Conservation (phyloP, 2,888 invertebrate genomes). For the Drosophila lacicola region DNA sequence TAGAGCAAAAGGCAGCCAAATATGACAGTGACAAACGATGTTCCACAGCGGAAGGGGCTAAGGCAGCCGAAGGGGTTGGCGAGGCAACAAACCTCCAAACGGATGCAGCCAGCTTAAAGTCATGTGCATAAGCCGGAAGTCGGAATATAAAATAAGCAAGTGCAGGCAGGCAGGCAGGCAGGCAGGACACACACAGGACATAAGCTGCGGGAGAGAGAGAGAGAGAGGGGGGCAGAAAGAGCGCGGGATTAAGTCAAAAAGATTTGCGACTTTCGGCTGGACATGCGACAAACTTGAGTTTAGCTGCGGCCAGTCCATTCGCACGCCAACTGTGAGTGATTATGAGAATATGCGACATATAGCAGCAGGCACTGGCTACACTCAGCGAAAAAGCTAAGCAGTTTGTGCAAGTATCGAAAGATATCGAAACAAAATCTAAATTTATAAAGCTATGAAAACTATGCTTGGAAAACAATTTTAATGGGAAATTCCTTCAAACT, state of each 20-base stretch:
- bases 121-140: constrained; percentile 80
- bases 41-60: neutral
- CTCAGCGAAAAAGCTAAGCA: neutral
- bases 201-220: neutral
- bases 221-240: neutral
- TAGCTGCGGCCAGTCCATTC: constrained; percentile 13
- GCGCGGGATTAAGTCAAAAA: constrained; percentile 30
- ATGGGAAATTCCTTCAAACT: too few relatives aligned
- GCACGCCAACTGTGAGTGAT: constrained; percentile 39
- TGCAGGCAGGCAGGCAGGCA: constrained; percentile 28
- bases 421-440: neutral
- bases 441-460: too few relatives aligned
- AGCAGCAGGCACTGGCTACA: constrained; percentile 13
- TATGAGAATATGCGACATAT: constrained; percentile 46
- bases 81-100: constrained; percentile 38
- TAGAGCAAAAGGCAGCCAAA: constrained; percentile 38
- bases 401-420: too few relatives aligned
- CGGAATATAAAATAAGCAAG: constrained; percentile 76
- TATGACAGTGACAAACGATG: constrained; percentile 74
- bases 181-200: constrained; percentile 5
- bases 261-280: constrained; percentile 68
- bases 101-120: constrained; percentile 75
- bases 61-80: neutral
- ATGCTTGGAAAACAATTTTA: too few relatives aligned
- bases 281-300: constrained; percentile 52